These are phyloP conservation scores for Uloborus diversus DNA, from an alignment of 1,140 invertebrate genomes.

Conservation along the genomic window DNA sequence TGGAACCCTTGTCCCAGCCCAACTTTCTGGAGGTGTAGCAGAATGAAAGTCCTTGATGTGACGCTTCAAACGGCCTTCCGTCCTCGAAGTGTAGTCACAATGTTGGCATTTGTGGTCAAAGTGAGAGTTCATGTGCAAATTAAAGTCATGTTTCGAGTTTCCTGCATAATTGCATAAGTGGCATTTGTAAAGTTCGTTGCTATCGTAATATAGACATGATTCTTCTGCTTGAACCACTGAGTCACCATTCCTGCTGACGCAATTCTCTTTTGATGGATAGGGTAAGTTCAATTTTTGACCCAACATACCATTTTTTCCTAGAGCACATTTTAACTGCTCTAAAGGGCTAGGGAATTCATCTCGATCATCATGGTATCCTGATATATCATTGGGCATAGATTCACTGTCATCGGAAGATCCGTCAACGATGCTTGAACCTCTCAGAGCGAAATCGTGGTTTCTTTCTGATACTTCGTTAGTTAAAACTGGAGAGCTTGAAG, in stretches of 20 bases:
- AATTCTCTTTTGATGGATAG: neutral
- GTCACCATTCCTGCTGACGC: neutral
- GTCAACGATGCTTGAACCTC: neutral
- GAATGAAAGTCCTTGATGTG: constrained; percentile 70
- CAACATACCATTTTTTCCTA: constrained; percentile 16
- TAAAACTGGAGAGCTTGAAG: neutral
- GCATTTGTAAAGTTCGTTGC: constrained; percentile 57
- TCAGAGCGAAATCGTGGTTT: neutral
- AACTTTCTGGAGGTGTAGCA: constrained; percentile 59
- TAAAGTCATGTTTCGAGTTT: constrained; percentile 65
- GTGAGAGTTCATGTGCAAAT: constrained; percentile 70
- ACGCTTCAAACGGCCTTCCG: constrained; percentile 70
- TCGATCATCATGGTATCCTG: neutral
- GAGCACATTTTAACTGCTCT: constrained; percentile 1
- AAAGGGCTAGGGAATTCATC: neutral
- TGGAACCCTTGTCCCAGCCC: constrained; percentile 58
- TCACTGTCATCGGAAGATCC: constrained; percentile 14
- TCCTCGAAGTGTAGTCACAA: constrained; percentile 72
- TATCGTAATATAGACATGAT: neutral
- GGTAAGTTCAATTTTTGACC: neutral
- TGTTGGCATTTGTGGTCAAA: constrained; percentile 68
- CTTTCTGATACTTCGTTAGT: neutral
- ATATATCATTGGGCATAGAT: neutral
- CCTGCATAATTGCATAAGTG: constrained; percentile 64
- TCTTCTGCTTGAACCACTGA: neutral